Evolutionary conservation across 2,113 vertebrate species (phyloP).

Genomic region (Syngnathus floridae): DNA sequence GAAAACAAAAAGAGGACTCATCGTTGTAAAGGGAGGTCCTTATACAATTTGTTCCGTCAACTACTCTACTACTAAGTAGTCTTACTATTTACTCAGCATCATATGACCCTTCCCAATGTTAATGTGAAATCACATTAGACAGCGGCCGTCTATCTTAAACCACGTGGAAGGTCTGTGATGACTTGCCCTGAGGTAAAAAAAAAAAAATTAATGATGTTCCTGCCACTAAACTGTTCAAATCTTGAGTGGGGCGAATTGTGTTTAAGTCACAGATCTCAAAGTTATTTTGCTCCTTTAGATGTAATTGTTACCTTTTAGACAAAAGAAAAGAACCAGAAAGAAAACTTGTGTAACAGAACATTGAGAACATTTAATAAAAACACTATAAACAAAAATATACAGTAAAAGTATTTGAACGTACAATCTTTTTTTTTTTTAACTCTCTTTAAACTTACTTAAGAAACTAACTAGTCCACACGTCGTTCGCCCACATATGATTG

Average conservation of each 20-base stretch:
- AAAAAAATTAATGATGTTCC: neutral
- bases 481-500: constrained; percentile 85
- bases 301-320: neutral
- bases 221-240: neutral
- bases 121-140: neutral
- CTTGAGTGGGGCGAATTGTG: neutral
- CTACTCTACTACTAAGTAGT: neutral
- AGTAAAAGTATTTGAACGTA: constrained; percentile 29
- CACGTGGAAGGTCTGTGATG: neutral
- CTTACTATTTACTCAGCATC: neutral
- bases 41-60: constrained; percentile 12
- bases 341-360: neutral
- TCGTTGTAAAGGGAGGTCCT: neutral
- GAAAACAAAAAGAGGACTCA: neutral
- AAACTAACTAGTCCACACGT: constrained; percentile 67
- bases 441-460: neutral
- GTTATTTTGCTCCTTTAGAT: neutral
- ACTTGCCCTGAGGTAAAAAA: neutral
- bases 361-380: constrained; percentile 38
- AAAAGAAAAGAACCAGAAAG: neutral
- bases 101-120: constrained; percentile 20
- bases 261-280: neutral
- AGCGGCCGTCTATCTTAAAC: neutral
- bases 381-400: constrained; percentile 35
- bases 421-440: constrained; percentile 15